These are phyloP conservation scores for Rhinolophus ferrumequinum DNA, from an alignment of 2,113 vertebrate species.

Conservation along the genomic window DNA sequence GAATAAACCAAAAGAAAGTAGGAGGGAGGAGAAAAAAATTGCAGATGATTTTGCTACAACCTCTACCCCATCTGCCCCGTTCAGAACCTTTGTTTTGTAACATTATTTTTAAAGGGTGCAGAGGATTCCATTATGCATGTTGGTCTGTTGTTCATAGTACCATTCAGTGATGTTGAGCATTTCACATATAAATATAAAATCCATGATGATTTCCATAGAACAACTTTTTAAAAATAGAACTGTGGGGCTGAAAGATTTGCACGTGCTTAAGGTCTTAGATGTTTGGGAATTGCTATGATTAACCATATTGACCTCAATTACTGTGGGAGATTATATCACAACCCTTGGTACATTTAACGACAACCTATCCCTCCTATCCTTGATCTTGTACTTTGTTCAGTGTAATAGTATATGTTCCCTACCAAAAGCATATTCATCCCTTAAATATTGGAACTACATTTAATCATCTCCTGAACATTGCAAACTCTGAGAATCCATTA, in stretches of 20 bases:
- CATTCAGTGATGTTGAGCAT: not conserved
- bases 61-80: not conserved
- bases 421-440: not conserved
- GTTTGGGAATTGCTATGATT: not conserved
- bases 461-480: not conserved
- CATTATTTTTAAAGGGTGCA: not conserved
- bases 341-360: not conserved
- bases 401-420: not conserved
- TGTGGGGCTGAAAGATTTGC: not conserved
- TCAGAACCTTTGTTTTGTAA: not conserved
- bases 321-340: not conserved
- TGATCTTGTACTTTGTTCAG: not conserved
- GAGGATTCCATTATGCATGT: not conserved
- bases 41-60: not conserved
- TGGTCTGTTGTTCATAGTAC: not conserved
- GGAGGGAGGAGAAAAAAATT: not conserved
- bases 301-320: not conserved
- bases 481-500: not conserved
- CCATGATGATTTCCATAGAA: not conserved
- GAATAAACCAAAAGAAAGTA: not conserved
- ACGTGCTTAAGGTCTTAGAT: not conserved
- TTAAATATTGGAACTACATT: not conserved
- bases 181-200: not conserved
- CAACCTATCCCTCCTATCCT: not conserved
- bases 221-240: not conserved